These are phyloP conservation scores for Paradisaea rubra DNA, from an alignment of 2,113 vertebrate genomes.

Conservation along the genomic window DNA sequence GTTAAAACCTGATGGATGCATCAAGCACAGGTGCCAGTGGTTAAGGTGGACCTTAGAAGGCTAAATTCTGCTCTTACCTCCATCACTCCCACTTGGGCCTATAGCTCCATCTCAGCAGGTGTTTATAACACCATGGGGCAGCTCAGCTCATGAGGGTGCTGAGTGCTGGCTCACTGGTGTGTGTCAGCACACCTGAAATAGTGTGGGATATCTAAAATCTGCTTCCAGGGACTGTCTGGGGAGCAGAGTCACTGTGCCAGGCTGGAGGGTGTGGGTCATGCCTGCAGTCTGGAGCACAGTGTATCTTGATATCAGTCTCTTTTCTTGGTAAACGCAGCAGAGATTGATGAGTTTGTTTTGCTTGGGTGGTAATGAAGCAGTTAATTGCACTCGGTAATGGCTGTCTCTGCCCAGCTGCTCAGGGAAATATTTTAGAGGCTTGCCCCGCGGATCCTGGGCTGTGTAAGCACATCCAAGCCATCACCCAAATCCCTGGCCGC, in stretches of 20 bases:
- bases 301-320: not conserved
- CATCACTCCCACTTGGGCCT: not conserved
- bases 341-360: slow-evolving; percentile 5
- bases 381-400: not conserved
- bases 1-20: not conserved
- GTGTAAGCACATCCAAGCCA: not conserved
- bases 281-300: not conserved
- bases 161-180: not conserved
- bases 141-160: not conserved
- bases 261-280: not conserved
- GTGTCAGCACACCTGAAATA: not conserved
- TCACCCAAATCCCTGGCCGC: not conserved
- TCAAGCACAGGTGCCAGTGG: rapidly evolving
- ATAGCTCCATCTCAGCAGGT: not conserved
- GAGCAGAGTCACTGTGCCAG: not conserved
- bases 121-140: rapidly evolving
- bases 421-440: not conserved
- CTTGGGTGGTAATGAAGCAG: slow-evolving; percentile 11
- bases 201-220: not conserved
- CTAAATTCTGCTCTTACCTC: not conserved
- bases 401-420: not conserved
- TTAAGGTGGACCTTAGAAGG: not conserved
- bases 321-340: not conserved
- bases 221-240: not conserved
- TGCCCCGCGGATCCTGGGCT: not conserved